Percentiles rank a stretch among this genome's conserved stretches.
Conservation (phyloP, 2,888 invertebrate genomes). For the Drosophila phalerata region DNA sequence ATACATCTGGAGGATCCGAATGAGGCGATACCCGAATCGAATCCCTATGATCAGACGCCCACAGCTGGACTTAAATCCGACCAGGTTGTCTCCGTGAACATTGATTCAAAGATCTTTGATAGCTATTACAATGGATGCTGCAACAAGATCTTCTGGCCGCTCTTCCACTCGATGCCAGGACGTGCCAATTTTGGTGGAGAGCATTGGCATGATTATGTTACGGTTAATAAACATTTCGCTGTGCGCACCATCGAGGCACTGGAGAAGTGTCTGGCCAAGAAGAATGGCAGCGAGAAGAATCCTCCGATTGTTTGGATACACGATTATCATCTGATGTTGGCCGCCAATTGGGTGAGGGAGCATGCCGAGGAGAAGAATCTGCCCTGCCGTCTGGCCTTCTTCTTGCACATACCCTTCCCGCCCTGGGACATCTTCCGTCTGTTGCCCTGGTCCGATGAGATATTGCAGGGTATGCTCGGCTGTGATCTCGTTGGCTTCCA, state of each 20-base stretch:
- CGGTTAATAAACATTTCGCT: conserved; percentile 93
- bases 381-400: conserved; percentile 94
- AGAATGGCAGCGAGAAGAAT: conserved; percentile 82
- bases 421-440: conserved; percentile 97
- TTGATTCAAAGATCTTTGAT: conserved; percentile 91
- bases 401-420: conserved; percentile 97
- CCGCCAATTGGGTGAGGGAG: conserved; percentile 96
- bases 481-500: conserved; percentile 98
- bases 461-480: conserved; percentile 95
- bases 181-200: conserved; percentile 93
- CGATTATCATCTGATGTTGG: conserved; percentile 97
- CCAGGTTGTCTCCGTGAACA: conserved; percentile 93
- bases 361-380: conserved; percentile 92
- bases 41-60: conserved; percentile 93
- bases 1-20: conserved; percentile 92
- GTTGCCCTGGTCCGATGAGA: conserved; percentile 97
- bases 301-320: conserved; percentile 94
- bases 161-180: conserved; percentile 97
- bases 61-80: conserved; percentile 94
- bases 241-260: conserved; percentile 91
- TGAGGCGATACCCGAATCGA: conserved; percentile 94
- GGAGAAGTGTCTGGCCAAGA: conserved; percentile 86
- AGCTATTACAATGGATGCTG: conserved; percentile 97
- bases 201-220: conserved; percentile 93
- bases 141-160: conserved; percentile 96